Conservation (phyloP, 2,888 invertebrate genomes). For the Cheilosia vernalis region DNA sequence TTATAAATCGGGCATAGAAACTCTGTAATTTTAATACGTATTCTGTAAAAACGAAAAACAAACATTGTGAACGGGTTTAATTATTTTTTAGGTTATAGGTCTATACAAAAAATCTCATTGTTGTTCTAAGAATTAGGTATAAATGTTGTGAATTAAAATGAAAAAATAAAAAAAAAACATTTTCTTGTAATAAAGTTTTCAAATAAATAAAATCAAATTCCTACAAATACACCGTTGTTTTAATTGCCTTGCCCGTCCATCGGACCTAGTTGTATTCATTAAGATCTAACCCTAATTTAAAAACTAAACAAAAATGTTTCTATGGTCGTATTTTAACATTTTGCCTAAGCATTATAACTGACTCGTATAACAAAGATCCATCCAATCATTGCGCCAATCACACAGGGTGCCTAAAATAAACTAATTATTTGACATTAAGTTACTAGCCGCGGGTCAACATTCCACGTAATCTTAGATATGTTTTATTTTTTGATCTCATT, state of each 20-base stretch:
- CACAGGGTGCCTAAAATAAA: slow-evolving; percentile 39
- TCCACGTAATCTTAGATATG: slow-evolving; percentile 16
- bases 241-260: slow-evolving; percentile 28
- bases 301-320: slow-evolving; percentile 11
- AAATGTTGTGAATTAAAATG: slow-evolving; percentile 35
- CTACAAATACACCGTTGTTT: slow-evolving; percentile 64
- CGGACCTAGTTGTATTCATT: slow-evolving; percentile 16
- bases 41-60: not conserved
- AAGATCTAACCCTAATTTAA: slow-evolving; percentile 12
- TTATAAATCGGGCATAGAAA: slow-evolving; percentile 29
- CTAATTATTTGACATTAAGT: slow-evolving; percentile 8
- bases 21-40: slow-evolving; percentile 2
- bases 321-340: slow-evolving; percentile 6
- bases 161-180: slow-evolving; percentile 14
- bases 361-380: slow-evolving; percentile 12
- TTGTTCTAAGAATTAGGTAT: slow-evolving; percentile 39
- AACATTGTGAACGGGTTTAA: slow-evolving; percentile 14
- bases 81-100: slow-evolving; percentile 44
- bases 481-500: slow-evolving; percentile 45
- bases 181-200: slow-evolving; percentile 31
- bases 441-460: slow-evolving; percentile 31
- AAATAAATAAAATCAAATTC: slow-evolving; percentile 54
- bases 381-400: slow-evolving; percentile 62
- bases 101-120: slow-evolving; percentile 4
- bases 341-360: not conserved